These are phyloP conservation scores for Prosapia bicincta DNA, from an alignment of 2,888 invertebrate species.

Conservation along the genomic window DNA sequence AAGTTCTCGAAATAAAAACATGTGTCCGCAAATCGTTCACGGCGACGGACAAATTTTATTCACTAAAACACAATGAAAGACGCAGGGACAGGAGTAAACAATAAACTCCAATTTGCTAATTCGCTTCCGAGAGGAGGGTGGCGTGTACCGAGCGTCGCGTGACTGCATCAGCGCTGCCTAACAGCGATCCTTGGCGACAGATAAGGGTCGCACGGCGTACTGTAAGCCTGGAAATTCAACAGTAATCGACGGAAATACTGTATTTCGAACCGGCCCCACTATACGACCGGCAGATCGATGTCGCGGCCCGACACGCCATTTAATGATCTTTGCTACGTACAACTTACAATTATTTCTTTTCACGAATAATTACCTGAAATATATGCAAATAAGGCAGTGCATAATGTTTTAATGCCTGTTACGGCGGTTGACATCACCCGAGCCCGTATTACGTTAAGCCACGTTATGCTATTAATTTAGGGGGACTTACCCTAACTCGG, in stretches of 20 bases:
- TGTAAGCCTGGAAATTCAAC: background rate
- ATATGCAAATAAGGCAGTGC: background rate
- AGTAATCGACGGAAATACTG: background rate
- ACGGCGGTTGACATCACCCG: no score
- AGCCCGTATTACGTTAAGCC: no score
- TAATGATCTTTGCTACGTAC: background rate
- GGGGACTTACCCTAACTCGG: no score
- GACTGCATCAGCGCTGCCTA: background rate
- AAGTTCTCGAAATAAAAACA: no score
- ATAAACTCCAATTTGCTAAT: background rate
- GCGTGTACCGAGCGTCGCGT: background rate
- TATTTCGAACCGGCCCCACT: background rate
- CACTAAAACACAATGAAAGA: background rate
- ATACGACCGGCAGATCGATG: no score
- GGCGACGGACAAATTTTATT: no score
- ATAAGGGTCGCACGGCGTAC: background rate
- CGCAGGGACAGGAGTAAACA: background rate
- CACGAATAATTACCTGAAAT: background rate
- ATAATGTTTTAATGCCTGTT: background rate
- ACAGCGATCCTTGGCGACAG: background rate
- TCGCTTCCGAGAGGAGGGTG: background rate
- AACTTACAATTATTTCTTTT: background rate
- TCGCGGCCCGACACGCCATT: no score
- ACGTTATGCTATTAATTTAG: no score
- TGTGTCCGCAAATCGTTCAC: no score